Conservation (phyloP, 2,888 invertebrate species). For the Shargacucullia verbasci region DNA sequence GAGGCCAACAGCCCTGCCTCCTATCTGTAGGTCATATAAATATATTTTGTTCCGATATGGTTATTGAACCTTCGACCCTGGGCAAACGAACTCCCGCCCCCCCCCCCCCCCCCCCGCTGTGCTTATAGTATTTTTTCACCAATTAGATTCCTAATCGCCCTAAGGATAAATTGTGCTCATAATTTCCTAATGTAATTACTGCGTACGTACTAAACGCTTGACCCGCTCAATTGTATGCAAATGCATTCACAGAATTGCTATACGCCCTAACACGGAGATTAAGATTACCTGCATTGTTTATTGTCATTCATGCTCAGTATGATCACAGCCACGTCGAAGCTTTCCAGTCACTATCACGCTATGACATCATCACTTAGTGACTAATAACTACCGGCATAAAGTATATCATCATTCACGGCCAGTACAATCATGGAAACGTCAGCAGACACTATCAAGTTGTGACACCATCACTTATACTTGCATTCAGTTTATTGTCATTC, state of each 20-base stretch:
- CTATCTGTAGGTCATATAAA: constrained; percentile 28
- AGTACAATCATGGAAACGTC: constrained; percentile 82
- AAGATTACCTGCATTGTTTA: no score
- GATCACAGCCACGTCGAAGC: no score
- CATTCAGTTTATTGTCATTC: no score
- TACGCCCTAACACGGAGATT: no score
- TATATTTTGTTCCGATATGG: constrained; percentile 24
- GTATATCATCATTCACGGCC: constrained; percentile 77
- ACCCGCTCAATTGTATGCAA: constrained; percentile 24
- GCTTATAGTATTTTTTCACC: no score
- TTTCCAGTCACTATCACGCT: no score
- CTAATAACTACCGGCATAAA: constrained; percentile 65
- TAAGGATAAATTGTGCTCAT: no score
- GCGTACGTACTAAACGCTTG: no score
- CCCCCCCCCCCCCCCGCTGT: no score
- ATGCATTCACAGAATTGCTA: constrained; percentile 2
- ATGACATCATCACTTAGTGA: neutral
- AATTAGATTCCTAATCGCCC: no score
- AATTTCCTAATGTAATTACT: neutral
- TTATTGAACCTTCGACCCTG: constrained; percentile 35
- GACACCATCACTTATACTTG: constrained; percentile 84
- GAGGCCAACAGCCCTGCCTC: constrained; percentile 9
- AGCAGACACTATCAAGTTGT: constrained; percentile 76
- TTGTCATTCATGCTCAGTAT: no score
- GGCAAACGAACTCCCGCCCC: neutral